Evolutionary conservation across 2,797 vertebrate genomes (phyloP).

Genomic region (Peromyscus melanophrys): DNA sequence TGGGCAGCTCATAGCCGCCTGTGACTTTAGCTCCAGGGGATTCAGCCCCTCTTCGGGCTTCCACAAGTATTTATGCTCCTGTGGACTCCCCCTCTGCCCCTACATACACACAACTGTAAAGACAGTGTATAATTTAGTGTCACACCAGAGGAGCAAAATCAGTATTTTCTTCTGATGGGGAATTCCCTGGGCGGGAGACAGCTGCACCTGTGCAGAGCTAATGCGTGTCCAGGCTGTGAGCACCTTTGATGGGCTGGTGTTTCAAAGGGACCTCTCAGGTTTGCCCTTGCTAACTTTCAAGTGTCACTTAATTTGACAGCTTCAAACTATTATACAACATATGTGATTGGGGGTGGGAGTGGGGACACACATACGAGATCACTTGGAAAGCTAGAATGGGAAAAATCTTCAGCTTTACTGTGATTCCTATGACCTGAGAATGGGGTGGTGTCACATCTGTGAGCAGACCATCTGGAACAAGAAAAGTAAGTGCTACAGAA

Average conservation of each 20-base stretch:
- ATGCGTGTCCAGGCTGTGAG: not conserved
- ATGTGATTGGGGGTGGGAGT: not conserved
- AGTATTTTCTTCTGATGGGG: constrained; percentile 54
- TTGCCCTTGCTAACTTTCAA: not conserved
- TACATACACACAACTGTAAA: not conserved
- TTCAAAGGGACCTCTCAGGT: constrained; percentile 22
- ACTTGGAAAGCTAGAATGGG: not conserved
- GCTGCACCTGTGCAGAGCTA: not conserved
- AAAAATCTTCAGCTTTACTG: not conserved
- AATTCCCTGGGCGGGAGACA: not conserved
- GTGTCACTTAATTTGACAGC: constrained; percentile 41
- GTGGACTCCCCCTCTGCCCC: too few relatives aligned
- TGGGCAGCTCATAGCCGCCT: not conserved
- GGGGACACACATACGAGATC: not conserved
- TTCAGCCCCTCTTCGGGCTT: not conserved
- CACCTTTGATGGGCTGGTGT: not conserved
- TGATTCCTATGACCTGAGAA: not conserved
- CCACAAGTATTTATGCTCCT: not conserved
- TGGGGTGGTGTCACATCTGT: not conserved
- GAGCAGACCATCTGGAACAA: not conserved
- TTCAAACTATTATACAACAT: not conserved
- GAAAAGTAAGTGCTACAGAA: not conserved
- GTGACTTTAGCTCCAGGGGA: not conserved
- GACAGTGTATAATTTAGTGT: constrained; percentile 26
- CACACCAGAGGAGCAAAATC: not conserved